Percentiles rank a stretch among this genome's conserved stretches.
Conservation (phyloP, 2,797 vertebrate species). For the Poecilia picta region DNA sequence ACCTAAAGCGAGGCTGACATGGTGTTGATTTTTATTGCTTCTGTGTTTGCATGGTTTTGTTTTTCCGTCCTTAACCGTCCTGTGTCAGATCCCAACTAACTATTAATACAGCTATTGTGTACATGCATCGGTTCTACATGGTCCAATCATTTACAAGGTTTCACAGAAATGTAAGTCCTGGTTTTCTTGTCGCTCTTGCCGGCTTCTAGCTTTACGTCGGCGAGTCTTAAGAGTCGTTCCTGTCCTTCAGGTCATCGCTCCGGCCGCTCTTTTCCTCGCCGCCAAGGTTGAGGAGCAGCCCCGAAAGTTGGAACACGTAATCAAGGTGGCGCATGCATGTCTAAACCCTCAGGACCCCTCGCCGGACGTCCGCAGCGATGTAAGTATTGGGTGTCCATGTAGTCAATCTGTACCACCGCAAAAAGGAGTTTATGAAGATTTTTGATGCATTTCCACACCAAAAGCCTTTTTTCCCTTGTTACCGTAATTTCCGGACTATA, state of each 20-base stretch:
- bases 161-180: conserved; percentile 89
- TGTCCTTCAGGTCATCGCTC: conserved; percentile 83
- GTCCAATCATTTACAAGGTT: conserved; percentile 94
- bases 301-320: conserved; percentile 92
- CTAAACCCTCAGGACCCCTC: conserved; percentile 90
- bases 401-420: not conserved
- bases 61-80: conserved; percentile 75
- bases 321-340: conserved; percentile 92
- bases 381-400: conserved; percentile 59
- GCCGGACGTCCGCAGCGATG: conserved; percentile 91
- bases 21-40: not conserved
- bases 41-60: not conserved
- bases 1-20: not conserved
- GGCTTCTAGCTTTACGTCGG: fast-evolving
- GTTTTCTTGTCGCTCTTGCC: not conserved
- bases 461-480: not conserved
- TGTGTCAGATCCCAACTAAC: conserved; percentile 89
- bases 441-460: not conserved
- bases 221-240: not conserved
- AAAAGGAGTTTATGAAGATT: not conserved
- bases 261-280: conserved; percentile 91
- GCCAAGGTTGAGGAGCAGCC: conserved; percentile 97
- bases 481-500: not conserved
- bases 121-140: conserved; percentile 98
- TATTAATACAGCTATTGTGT: conserved; percentile 95